Percentiles rank a stretch among this genome's conserved stretches.
Evolutionary conservation across 2,888 invertebrate species (phyloP).

Genomic region (Hydriomena furcata): DNA sequence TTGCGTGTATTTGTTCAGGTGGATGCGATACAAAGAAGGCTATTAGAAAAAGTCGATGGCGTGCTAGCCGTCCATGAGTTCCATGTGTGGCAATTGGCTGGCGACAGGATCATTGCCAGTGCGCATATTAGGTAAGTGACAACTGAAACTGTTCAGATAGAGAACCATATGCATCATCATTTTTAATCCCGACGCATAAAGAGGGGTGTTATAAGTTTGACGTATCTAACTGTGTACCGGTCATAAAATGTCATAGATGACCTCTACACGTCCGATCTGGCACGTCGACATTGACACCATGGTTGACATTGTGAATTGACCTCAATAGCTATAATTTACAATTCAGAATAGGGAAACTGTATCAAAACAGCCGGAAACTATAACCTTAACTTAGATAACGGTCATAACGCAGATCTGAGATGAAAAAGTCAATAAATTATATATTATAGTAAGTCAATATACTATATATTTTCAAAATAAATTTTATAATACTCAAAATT

Average conservation of each 20-base stretch:
- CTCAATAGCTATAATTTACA: constrained; percentile 3
- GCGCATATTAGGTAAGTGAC: constrained; percentile 93
- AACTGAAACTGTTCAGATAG: too few relatives aligned
- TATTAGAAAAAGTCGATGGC: constrained; percentile 95
- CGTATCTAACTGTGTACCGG: too few relatives aligned
- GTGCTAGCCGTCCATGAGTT: constrained; percentile 98
- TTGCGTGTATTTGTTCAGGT: constrained; percentile 85
- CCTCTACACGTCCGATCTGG: background rate
- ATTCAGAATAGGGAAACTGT: constrained; percentile 14
- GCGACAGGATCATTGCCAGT: constrained; percentile 97
- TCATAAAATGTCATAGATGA: background rate
- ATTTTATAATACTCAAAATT: too few relatives aligned
- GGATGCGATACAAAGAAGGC: constrained; percentile 94
- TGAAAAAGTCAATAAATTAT: too few relatives aligned
- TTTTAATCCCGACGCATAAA: too few relatives aligned
- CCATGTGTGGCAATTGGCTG: constrained; percentile 99
- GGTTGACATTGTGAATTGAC: constrained; percentile 15
- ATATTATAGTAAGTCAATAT: too few relatives aligned
- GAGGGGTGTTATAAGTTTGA: too few relatives aligned
- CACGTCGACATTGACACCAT: constrained; percentile 22
- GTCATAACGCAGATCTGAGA: too few relatives aligned
- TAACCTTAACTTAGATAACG: constrained; percentile 1
- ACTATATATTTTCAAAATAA: too few relatives aligned
- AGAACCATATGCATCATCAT: too few relatives aligned
- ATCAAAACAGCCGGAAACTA: constrained; percentile 7